A percentile compares a stretch with the other conserved stretches of the same genome.
phyloP scores from a whole-genome alignment of 2,888 invertebrate species.

The Auanema sp. region DNA sequence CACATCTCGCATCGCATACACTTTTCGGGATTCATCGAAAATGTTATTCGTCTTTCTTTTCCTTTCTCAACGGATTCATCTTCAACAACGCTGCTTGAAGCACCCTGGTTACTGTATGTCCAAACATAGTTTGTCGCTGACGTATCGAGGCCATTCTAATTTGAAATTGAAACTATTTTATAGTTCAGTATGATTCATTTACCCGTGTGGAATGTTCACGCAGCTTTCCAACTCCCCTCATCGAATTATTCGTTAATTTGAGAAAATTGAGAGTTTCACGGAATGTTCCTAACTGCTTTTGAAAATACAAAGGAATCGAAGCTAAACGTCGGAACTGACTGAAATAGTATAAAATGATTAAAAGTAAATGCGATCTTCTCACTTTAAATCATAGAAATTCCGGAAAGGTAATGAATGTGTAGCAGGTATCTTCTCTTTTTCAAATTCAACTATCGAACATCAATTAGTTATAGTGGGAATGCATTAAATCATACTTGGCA shows the following conservation, averaged over 20 bases:
- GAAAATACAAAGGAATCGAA: not conserved
- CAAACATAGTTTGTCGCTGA: no score
- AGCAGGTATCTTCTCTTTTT: not conserved
- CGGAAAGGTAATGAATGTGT: not conserved
- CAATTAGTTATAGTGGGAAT: not conserved
- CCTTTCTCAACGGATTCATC: no score
- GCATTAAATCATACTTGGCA: not conserved
- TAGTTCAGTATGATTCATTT: no score
- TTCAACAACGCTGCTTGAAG: no score
- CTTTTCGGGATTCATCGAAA: no score
- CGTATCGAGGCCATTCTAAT: no score
- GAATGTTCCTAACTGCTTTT: conserved; percentile 6
- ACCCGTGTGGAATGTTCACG: no score
- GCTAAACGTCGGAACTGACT: not conserved
- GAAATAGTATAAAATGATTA: not conserved
- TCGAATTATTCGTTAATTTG: not conserved
- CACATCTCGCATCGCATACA: no score
- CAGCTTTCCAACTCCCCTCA: no score
- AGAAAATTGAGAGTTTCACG: conserved; percentile 9
- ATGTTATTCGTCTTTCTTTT: no score
- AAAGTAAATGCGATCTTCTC: not conserved
- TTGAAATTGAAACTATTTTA: no score
- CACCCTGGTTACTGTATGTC: no score
- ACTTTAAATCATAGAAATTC: not conserved
- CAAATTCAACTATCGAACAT: not conserved